phyloP scores from a whole-genome alignment of 2,113 vertebrate species.

The Hepsetus odoe region DNA sequence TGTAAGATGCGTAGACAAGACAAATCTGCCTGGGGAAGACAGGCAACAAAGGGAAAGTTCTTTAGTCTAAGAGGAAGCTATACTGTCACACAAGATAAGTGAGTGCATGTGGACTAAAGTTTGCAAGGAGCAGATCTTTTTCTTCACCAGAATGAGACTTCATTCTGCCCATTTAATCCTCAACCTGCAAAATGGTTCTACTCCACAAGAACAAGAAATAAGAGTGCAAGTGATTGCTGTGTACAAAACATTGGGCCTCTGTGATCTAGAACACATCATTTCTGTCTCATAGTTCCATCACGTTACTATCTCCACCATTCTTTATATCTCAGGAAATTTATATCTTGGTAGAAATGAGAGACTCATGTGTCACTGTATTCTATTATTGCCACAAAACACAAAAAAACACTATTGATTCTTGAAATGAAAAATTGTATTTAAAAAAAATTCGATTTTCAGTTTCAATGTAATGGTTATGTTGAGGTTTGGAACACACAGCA shows the following conservation, averaged over 20 bases:
- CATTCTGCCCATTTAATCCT: constrained; percentile 23
- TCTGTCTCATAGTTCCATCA: not conserved
- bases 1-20: constrained; percentile 51
- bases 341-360: too few species aligned
- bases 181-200: not conserved
- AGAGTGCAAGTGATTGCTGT: not conserved
- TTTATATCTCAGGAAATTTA: too few species aligned
- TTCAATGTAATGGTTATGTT: too few species aligned
- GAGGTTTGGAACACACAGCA: too few species aligned
- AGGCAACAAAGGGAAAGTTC: constrained; percentile 34
- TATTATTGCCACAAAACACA: too few species aligned
- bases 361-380: too few species aligned
- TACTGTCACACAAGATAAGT: constrained; percentile 47
- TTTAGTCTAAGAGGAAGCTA: constrained; percentile 41
- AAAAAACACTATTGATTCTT: too few species aligned
- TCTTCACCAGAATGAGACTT: constrained; percentile 13
- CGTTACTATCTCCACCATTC: too few species aligned
- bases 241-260: not conserved
- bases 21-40: constrained; percentile 42
- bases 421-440: too few species aligned
- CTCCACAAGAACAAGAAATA: not conserved
- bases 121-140: constrained; percentile 36
- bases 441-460: too few species aligned
- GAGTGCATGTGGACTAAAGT: constrained; percentile 43
- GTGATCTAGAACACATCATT: not conserved